These are phyloP conservation scores for Chrysocyon brachyurus DNA, from an alignment of 2,797 vertebrate species.

Conservation along the genomic window DNA sequence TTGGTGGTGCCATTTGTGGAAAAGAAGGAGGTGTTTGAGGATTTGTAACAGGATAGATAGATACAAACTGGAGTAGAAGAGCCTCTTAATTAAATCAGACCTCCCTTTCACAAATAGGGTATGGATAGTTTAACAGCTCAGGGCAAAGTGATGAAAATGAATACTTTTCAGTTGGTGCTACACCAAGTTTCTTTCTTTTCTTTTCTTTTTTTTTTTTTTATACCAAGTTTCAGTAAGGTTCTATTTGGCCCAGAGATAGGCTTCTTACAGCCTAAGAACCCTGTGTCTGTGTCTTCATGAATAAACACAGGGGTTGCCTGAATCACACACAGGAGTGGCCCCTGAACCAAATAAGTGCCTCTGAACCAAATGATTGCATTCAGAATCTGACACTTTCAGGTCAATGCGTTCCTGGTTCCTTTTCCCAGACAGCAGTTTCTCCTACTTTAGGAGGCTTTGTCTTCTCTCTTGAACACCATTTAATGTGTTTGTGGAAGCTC, in stretches of 20 bases:
- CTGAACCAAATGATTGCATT: background rate
- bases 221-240: background rate
- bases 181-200: background rate
- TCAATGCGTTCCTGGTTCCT: background rate
- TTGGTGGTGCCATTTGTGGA: background rate
- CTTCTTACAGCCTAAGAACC: background rate
- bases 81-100: constrained; percentile 33
- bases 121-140: background rate
- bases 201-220: too few relatives aligned
- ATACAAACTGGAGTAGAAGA: constrained; percentile 13
- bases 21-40: background rate
- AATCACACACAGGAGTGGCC: background rate
- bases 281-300: background rate
- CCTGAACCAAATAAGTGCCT: background rate
- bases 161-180: background rate
- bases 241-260: background rate
- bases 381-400: background rate
- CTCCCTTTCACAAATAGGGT: background rate
- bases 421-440: background rate
- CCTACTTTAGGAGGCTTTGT: background rate
- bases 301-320: background rate
- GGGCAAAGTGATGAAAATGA: constrained; percentile 10
- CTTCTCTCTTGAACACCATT: background rate
- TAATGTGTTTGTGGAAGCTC: background rate
- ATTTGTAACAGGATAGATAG: background rate